Percentiles rank a stretch among this genome's conserved stretches.
These are phyloP conservation scores for Pachyramphus minor DNA, from an alignment of 2,113 vertebrate genomes.

Conservation along the genomic window DNA sequence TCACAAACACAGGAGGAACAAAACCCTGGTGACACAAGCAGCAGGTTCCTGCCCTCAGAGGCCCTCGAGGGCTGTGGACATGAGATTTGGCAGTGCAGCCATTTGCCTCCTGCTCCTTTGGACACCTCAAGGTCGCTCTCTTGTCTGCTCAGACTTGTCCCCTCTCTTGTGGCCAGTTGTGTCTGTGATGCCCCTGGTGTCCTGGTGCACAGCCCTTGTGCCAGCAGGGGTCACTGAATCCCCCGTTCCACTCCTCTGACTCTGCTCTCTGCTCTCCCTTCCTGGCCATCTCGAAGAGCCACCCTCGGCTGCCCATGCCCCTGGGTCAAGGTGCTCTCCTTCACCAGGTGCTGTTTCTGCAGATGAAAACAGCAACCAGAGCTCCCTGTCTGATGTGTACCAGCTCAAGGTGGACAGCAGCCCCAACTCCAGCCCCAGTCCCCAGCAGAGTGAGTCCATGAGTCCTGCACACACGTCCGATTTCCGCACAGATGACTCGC, in stretches of 20 bases:
- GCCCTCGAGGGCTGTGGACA: accelerated
- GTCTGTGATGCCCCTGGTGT: neutral
- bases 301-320: neutral
- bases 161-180: neutral
- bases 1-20: neutral
- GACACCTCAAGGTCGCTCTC: accelerated
- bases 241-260: neutral
- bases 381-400: conserved; percentile 91
- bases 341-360: conserved; percentile 57
- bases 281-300: accelerated
- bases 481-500: conserved; percentile 89
- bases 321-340: conserved; percentile 18
- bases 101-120: neutral
- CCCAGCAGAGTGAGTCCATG: conserved; percentile 89
- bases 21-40: neutral
- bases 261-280: neutral
- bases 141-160: neutral
- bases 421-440: conserved; percentile 89
- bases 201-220: accelerated
- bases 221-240: neutral
- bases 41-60: accelerated
- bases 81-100: neutral
- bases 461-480: conserved; percentile 85
- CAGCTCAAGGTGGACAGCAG: conserved; percentile 95
- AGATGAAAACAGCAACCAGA: conserved; percentile 99